Percentiles rank a stretch among this genome's conserved stretches.
Conservation (phyloP, 1,140 invertebrate genomes). For the Trichonephila clavipes region DNA sequence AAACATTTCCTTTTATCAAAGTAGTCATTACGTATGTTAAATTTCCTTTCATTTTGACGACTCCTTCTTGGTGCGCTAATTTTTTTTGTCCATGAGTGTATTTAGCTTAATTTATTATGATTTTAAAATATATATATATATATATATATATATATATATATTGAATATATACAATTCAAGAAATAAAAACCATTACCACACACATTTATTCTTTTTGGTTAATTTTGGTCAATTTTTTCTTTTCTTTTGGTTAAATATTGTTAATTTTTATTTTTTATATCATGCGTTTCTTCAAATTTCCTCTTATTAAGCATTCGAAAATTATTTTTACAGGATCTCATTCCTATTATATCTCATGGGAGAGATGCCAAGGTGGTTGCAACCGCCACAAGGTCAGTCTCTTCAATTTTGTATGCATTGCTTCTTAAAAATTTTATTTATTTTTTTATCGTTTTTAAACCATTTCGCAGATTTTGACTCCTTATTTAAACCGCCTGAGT, state of each 20-base stretch:
- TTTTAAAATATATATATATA: too few species aligned
- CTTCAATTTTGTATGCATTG: background rate
- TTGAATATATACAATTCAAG: too few species aligned
- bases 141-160: too few species aligned
- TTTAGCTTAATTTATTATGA: too few species aligned
- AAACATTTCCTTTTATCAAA: too few species aligned
- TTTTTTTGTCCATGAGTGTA: too few species aligned
- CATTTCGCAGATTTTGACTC: too few species aligned
- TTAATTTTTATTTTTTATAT: background rate
- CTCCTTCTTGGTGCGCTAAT: too few species aligned
- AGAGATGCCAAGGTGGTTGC: slow-evolving; percentile 4
- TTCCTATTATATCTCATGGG: slow-evolving; percentile 12
- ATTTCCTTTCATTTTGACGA: too few species aligned
- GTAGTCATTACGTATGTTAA: too few species aligned
- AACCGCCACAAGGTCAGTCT: slow-evolving; percentile 11
- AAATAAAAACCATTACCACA: too few species aligned
- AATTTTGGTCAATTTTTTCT: background rate
- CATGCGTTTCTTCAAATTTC: background rate
- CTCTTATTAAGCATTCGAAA: background rate
- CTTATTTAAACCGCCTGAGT: background rate
- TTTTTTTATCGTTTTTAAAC: background rate
- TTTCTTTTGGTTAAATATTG: background rate
- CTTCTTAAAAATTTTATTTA: background rate
- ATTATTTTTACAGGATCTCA: slow-evolving; percentile 36
- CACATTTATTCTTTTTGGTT: too few species aligned